Conservation (phyloP, 2,888 invertebrate species). For the Cremastinae sp. region DNA sequence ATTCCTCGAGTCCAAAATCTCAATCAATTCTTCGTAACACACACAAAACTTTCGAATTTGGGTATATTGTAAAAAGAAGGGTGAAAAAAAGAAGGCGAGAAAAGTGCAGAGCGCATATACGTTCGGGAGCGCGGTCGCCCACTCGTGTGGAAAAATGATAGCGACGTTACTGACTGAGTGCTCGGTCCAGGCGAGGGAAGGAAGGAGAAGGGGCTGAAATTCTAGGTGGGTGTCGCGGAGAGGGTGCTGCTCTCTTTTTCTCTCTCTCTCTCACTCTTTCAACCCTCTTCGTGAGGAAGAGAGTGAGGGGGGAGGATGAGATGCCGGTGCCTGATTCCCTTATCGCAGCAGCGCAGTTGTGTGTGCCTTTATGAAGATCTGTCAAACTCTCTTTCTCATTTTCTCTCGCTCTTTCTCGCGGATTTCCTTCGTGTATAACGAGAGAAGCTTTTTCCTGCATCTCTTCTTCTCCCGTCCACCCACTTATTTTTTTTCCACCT, state of each 20-base stretch:
- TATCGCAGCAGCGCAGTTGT: conserved; percentile 79
- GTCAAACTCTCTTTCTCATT: conserved; percentile 71
- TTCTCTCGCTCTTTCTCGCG: conserved; percentile 6
- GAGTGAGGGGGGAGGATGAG: conserved; percentile 68
- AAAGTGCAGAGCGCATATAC: conserved; percentile 49
- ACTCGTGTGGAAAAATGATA: conserved; percentile 84
- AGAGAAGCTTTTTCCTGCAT: conserved; percentile 44
- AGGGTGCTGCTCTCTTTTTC: too few species aligned
- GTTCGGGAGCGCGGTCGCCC: conserved; percentile 74
- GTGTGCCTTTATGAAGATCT: conserved; percentile 80
- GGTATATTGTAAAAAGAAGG: too few species aligned
- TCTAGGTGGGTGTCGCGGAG: conserved; percentile 52
- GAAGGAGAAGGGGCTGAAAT: too few species aligned
- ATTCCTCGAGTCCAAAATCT: too few species aligned
- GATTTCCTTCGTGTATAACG: conserved; percentile 25
- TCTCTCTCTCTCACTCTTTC: conserved; percentile 40
- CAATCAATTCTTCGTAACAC: too few species aligned
- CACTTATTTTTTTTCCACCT: too few species aligned
- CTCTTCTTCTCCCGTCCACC: conserved; percentile 1
- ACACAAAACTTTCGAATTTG: not conserved
- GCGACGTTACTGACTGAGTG: conserved; percentile 78
- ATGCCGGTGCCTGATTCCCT: conserved; percentile 79
- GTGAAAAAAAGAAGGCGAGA: conserved; percentile 53
- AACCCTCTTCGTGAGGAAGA: conserved; percentile 45
- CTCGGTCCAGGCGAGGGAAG: conserved; percentile 66